These are phyloP conservation scores for Mystacides longicornis DNA, from an alignment of 2,888 invertebrate species.

Conservation along the genomic window DNA sequence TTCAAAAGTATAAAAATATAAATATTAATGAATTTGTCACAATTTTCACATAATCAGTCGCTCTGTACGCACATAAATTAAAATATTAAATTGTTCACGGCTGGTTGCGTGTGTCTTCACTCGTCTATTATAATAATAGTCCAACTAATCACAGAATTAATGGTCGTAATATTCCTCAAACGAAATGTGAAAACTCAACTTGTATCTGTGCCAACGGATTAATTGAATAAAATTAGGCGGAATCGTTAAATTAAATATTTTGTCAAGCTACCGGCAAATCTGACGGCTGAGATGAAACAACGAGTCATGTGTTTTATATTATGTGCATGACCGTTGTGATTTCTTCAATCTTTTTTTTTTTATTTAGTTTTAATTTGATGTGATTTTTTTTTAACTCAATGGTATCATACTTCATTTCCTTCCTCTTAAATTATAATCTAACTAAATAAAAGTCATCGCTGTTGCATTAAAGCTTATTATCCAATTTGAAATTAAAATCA, in stretches of 20 bases:
- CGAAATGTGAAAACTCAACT: neutral
- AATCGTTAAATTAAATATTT: neutral
- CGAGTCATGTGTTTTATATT: constrained; percentile 1
- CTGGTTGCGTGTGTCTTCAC: neutral
- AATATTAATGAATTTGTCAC: no score
- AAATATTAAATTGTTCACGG: neutral
- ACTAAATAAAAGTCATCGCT: neutral
- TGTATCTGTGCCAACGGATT: neutral
- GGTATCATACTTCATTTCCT: neutral
- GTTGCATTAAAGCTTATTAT: neutral
- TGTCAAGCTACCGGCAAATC: neutral
- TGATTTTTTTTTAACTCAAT: no score
- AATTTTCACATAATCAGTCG: no score
- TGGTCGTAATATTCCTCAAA: neutral
- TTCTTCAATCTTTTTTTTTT: neutral
- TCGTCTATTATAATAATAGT: no score
- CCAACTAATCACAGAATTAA: neutral
- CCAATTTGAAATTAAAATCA: no score
- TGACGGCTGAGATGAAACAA: neutral
- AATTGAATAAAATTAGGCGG: neutral
- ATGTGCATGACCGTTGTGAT: neutral
- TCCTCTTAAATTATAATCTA: no score
- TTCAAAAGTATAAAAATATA: no score
- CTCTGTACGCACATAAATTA: no score
- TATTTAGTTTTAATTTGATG: no score